These are phyloP conservation scores for Agriotes lineatus DNA, from an alignment of 2,888 invertebrate species.

Conservation along the genomic window DNA sequence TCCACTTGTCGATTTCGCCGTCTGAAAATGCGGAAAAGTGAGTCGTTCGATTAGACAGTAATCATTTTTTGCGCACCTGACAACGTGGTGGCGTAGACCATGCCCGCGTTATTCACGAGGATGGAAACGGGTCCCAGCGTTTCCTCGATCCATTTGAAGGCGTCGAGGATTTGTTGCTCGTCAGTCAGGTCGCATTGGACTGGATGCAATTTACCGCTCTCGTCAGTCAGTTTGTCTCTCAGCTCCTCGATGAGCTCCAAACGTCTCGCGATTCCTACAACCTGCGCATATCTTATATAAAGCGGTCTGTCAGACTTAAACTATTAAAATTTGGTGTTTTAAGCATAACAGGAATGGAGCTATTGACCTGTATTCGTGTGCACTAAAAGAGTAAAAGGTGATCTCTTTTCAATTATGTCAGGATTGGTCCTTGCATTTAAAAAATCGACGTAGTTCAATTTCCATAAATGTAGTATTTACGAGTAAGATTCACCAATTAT, in stretches of 20 bases:
- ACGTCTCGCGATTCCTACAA: slow-evolving; percentile 33
- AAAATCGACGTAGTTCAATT: too few species aligned
- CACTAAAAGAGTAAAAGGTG: too few species aligned
- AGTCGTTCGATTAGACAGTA: slow-evolving; percentile 3
- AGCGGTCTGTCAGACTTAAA: background rate
- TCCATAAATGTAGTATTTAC: too few species aligned
- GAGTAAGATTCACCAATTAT: too few species aligned
- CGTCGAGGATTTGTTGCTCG: slow-evolving; percentile 31
- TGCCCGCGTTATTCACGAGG: slow-evolving; percentile 33
- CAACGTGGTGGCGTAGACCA: slow-evolving; percentile 28
- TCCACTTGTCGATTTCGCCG: slow-evolving; percentile 47
- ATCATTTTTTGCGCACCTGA: slow-evolving; percentile 22
- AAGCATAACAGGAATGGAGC: too few species aligned
- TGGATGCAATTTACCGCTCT: slow-evolving; percentile 31
- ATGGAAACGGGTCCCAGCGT: slow-evolving; percentile 32
- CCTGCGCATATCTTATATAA: slow-evolving; percentile 24
- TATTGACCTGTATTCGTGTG: too few species aligned
- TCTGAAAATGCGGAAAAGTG: slow-evolving; percentile 8
- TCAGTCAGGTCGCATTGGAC: slow-evolving; percentile 31
- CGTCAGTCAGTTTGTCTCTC: slow-evolving; percentile 24
- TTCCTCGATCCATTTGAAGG: slow-evolving; percentile 38
- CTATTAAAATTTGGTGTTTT: too few species aligned
- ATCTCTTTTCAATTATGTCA: too few species aligned
- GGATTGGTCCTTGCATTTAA: too few species aligned
- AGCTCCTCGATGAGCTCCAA: slow-evolving; percentile 25